Evolutionary conservation across 1,140 invertebrate genomes (phyloP).

Genomic region (Tetragonula clypearis): DNA sequence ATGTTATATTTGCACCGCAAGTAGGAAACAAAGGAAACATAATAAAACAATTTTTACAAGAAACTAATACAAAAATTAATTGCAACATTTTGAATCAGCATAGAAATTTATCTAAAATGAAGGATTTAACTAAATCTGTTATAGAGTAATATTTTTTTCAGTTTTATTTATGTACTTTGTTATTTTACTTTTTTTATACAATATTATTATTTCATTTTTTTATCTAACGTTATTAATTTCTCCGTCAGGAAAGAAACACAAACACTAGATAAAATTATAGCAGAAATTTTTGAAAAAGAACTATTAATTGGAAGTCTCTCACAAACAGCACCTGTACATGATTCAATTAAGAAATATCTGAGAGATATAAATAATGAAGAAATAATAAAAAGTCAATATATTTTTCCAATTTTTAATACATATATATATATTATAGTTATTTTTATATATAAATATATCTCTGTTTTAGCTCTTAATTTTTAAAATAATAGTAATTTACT

Average conservation of each 20-base stretch:
- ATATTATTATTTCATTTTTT: constrained; percentile 32
- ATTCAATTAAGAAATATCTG: constrained; percentile 64
- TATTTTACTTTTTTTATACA: constrained; percentile 19
- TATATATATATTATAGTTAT: background rate
- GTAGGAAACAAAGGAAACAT: constrained; percentile 48
- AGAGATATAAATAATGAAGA: constrained; percentile 63
- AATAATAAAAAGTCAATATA: constrained; percentile 66
- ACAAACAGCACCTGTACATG: constrained; percentile 58
- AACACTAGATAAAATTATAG: constrained; percentile 54
- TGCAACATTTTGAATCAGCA: constrained; percentile 37
- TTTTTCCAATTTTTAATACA: constrained; percentile 5
- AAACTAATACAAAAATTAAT: constrained; percentile 43
- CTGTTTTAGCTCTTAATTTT: background rate
- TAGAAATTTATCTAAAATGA: constrained; percentile 49
- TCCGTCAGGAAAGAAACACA: constrained; percentile 57
- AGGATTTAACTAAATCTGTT: constrained; percentile 47
- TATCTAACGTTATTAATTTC: constrained; percentile 27
- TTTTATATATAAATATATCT: background rate
- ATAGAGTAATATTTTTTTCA: constrained; percentile 57
- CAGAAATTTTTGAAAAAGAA: constrained; percentile 64
- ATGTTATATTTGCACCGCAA: constrained; percentile 59
- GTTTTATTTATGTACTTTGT: background rate
- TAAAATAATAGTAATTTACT: constrained; percentile 25
- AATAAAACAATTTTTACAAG: constrained; percentile 58
- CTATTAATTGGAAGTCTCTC: constrained; percentile 50